These are phyloP conservation scores for Scomber japonicus DNA, from an alignment of 2,113 vertebrate genomes.

Conservation along the genomic window DNA sequence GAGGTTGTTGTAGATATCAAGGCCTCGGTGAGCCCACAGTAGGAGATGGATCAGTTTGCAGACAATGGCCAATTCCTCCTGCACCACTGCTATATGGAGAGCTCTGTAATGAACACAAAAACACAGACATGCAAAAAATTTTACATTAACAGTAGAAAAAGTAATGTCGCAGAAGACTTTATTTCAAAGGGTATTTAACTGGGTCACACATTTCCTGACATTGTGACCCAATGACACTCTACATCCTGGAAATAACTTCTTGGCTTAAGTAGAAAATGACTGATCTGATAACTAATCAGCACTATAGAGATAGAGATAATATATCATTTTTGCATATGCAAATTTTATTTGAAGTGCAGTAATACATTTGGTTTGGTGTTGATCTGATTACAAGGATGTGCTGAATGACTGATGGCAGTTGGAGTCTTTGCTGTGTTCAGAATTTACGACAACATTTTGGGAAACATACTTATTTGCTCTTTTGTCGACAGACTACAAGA, in stretches of 20 bases:
- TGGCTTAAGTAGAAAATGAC: background rate
- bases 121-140: constrained; percentile 31
- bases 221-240: constrained; percentile 4
- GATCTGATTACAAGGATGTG: background rate
- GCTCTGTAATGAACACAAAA: constrained; percentile 81
- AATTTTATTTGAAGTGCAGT: background rate
- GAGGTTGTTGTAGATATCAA: constrained; percentile 91
- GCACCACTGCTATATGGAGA: constrained; percentile 92
- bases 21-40: constrained; percentile 70
- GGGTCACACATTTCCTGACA: constrained; percentile 5
- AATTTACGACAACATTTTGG: background rate
- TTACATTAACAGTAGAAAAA: constrained; percentile 16
- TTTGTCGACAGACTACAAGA: background rate
- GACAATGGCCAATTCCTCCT: constrained; percentile 80
- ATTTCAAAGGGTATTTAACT: background rate
- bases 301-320: no score
- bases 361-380: background rate
- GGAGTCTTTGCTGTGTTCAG: background rate
- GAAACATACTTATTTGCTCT: background rate
- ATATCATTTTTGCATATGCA: background rate
- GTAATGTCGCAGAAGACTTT: background rate
- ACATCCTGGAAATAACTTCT: background rate
- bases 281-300: background rate
- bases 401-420: background rate
- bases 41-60: constrained; percentile 81